These are phyloP conservation scores for Tachypleus tridentatus DNA, from an alignment of 1,140 invertebrate species.

Conservation along the genomic window DNA sequence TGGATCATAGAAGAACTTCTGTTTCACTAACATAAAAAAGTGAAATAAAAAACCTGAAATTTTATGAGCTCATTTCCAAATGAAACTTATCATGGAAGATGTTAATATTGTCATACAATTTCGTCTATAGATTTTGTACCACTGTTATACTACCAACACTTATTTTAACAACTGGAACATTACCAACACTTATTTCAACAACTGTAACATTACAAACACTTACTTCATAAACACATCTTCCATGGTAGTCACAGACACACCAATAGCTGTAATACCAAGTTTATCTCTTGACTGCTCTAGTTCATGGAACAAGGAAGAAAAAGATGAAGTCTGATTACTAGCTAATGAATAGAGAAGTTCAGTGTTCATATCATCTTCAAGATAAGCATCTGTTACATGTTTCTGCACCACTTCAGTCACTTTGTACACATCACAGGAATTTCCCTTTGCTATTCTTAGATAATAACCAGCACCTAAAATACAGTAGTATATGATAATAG, in stretches of 20 bases:
- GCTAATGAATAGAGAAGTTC: conserved; percentile 45
- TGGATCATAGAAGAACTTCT: no score
- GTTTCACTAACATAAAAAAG: no score
- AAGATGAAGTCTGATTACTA: conserved; percentile 34
- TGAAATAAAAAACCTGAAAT: no score
- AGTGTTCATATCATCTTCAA: conserved; percentile 24
- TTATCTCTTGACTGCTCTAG: conserved; percentile 46
- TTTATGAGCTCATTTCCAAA: no score
- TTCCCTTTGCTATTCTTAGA: conserved; percentile 22
- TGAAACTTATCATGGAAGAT: no score
- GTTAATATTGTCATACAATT: no score
- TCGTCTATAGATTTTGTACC: no score
- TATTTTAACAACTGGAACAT: background rate
- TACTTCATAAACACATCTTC: conserved; percentile 74
- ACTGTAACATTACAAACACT: background rate
- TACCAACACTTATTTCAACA: conserved; percentile 40
- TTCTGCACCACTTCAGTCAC: conserved; percentile 7
- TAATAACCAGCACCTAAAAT: conserved; percentile 25
- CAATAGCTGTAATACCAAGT: conserved; percentile 57
- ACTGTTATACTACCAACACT: background rate
- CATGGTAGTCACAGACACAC: conserved; percentile 64
- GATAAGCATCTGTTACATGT: conserved; percentile 10
- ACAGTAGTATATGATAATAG: no score
- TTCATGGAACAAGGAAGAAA: conserved; percentile 47
- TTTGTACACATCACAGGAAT: conserved; percentile 9